phyloP scores from a whole-genome alignment of 2,888 invertebrate species.

The Harpalus rufipes region DNA sequence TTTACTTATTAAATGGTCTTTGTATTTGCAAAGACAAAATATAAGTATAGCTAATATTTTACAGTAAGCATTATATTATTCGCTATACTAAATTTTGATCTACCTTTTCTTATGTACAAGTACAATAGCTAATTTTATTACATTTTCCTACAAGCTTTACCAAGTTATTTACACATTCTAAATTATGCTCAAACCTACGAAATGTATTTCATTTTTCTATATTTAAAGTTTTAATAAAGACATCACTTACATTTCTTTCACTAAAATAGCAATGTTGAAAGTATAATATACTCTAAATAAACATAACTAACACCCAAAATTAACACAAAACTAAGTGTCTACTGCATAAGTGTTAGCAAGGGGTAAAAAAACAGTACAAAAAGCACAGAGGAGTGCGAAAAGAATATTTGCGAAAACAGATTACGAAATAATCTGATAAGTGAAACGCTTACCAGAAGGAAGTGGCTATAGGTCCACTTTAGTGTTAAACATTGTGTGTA shows the following conservation, averaged over 20 bases:
- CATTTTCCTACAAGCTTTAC: no score
- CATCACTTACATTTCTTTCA: slow-evolving; percentile 22
- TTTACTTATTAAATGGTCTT: no score
- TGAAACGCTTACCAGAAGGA: slow-evolving; percentile 74
- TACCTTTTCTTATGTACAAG: no score
- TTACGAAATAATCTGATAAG: slow-evolving; percentile 69
- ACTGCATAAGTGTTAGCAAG: slow-evolving; percentile 48
- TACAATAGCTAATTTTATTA: no score
- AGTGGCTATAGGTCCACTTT: slow-evolving; percentile 75
- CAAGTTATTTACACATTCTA: not conserved
- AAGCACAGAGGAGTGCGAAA: slow-evolving; percentile 57
- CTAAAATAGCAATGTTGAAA: slow-evolving; percentile 23
- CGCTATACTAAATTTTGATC: no score
- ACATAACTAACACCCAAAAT: slow-evolving; percentile 33
- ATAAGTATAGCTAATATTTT: no score
- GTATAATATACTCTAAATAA: slow-evolving; percentile 12
- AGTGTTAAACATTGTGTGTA: slow-evolving; percentile 72
- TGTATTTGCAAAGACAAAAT: no score
- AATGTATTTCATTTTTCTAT: not conserved
- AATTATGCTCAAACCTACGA: slow-evolving; percentile 6
- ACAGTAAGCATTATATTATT: no score
- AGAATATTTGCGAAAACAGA: slow-evolving; percentile 34
- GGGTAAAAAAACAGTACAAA: slow-evolving; percentile 53
- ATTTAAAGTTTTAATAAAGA: not conserved
- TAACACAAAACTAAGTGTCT: slow-evolving; percentile 48